Conservation (phyloP, 2,797 vertebrate genomes). For the Cottoperca gobio region DNA sequence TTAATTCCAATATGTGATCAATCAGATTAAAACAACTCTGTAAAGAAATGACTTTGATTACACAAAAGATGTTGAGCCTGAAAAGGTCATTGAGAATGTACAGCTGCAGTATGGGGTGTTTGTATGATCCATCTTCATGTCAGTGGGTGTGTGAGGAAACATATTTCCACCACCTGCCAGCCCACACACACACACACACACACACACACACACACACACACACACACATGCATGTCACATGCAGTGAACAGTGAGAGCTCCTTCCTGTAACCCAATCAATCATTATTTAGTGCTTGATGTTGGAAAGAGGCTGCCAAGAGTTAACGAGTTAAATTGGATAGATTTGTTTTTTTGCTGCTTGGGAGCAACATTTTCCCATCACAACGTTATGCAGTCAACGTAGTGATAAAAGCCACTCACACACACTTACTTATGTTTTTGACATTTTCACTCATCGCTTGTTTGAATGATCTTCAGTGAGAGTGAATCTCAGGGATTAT, state of each 20-base stretch:
- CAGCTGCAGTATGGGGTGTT: neutral
- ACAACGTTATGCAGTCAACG: neutral
- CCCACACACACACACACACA: constrained; percentile 1
- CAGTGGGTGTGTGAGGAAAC: constrained; percentile 2
- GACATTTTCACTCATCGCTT: constrained; percentile 26
- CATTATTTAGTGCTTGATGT: constrained; percentile 20
- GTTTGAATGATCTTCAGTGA: constrained; percentile 41
- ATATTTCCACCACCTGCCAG: constrained; percentile 13
- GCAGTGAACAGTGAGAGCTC: constrained; percentile 10
- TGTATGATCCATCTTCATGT: constrained; percentile 15
- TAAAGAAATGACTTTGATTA: neutral
- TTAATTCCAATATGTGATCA: neutral
- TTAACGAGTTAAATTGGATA: too few relatives aligned
- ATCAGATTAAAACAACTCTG: neutral
- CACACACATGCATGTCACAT: neutral
- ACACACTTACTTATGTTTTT: constrained; percentile 30
- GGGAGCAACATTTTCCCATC: constrained; percentile 6
- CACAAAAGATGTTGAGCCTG: neutral
- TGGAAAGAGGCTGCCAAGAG: constrained; percentile 11
- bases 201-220: too few relatives aligned
- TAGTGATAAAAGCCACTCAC: constrained; percentile 11
- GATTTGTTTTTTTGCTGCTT: constrained; percentile 12
- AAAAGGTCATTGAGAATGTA: neutral
- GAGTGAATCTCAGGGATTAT: constrained; percentile 53
- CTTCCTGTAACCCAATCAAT: constrained; percentile 4